Conservation (phyloP, 2,797 vertebrate genomes). For the Tympanoctomys barrerae region DNA sequence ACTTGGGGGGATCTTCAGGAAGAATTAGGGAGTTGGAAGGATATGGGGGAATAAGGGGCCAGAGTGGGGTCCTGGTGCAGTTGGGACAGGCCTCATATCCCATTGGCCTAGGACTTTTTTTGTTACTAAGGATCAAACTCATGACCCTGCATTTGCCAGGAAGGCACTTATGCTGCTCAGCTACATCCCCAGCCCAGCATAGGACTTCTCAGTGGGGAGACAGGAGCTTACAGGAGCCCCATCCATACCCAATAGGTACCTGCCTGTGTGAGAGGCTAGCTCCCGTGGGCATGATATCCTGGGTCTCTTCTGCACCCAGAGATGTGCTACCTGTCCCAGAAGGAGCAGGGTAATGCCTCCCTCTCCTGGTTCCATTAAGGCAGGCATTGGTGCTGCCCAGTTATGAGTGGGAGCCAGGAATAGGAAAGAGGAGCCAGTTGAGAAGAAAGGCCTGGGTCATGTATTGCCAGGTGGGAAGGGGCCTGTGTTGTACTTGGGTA, state of each 20-base stretch:
- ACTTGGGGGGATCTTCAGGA: background rate
- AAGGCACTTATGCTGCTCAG: no score
- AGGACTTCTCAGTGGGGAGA: background rate
- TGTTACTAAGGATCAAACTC: no score
- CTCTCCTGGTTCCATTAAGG: no score
- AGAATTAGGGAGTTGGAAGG: background rate
- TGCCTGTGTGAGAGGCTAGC: background rate
- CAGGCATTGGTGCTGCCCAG: background rate
- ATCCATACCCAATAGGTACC: background rate
- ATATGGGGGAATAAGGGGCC: background rate
- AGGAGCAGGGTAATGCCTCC: background rate
- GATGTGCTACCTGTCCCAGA: background rate
- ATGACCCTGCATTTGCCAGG: no score
- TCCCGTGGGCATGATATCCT: background rate
- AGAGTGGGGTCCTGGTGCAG: background rate
- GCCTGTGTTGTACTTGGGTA: background rate
- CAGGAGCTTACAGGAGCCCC: background rate
- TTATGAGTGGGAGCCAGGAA: background rate
- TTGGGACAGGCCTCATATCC: background rate
- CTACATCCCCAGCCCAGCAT: background rate
- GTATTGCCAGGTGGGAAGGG: background rate
- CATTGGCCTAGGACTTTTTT: background rate
- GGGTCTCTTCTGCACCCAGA: background rate
- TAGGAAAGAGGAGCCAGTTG: background rate
- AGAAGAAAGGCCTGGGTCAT: background rate